Evolutionary conservation across 2,797 vertebrate species (phyloP).

Genomic region (Sus cebifrons): DNA sequence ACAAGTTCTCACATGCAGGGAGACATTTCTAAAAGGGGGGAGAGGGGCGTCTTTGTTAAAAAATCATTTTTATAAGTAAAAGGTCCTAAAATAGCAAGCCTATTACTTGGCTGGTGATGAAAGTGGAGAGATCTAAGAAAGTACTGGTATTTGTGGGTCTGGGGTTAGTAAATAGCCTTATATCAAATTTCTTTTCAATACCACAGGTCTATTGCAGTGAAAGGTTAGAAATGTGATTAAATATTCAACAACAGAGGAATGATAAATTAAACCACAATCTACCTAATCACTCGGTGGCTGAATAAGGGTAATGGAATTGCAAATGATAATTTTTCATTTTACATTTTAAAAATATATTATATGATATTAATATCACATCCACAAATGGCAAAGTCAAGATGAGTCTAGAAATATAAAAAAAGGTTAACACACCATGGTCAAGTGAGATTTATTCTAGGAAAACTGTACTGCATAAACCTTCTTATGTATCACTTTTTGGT

Average conservation of each 20-base stretch:
- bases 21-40: slow-evolving; percentile 25
- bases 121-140: slow-evolving; percentile 68
- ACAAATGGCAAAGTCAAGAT: slow-evolving; percentile 52
- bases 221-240: slow-evolving; percentile 61
- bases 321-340: slow-evolving; percentile 58
- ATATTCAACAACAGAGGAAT: slow-evolving; percentile 63
- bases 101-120: slow-evolving; percentile 67
- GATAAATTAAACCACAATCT: slow-evolving; percentile 49
- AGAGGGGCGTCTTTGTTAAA: neutral
- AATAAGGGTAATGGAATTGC: slow-evolving; percentile 41
- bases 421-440: neutral
- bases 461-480: neutral
- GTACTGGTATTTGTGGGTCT: slow-evolving; percentile 65
- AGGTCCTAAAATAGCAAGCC: slow-evolving; percentile 23
- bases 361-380: slow-evolving; percentile 30
- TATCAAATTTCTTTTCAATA: slow-evolving; percentile 59
- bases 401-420: neutral
- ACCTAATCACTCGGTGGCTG: neutral
- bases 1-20: neutral
- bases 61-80: slow-evolving; percentile 70
- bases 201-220: neutral
- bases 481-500: neutral
- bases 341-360: slow-evolving; percentile 46
- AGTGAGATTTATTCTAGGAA: slow-evolving; percentile 12
- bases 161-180: neutral